Base-by-base conservation (phyloP, 2,888 invertebrate species). In the Zaprionus bogoriensis region DNA sequence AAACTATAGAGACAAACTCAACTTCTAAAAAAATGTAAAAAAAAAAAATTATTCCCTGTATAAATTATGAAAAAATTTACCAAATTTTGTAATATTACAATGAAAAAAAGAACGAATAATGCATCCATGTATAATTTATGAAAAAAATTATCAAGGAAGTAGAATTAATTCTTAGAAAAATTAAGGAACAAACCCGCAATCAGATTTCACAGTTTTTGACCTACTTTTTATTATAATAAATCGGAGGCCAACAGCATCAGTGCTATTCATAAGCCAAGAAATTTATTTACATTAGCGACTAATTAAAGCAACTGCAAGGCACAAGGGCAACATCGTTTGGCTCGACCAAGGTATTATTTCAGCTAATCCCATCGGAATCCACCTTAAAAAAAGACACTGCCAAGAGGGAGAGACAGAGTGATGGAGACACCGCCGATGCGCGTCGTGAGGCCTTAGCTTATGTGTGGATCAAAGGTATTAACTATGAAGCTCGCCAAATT, bases 381-480 rank as follows among this genome's bases (percentile, higher is more conserved):
- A 53, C 48, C 36, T 54, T 39, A 41, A 39, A 20, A 19, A 38
- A 0, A 23, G 14, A 36, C 19, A 36, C 12, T 12, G 32, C 5
- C 14, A n/a, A 10, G 20, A n/a, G 9, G 10, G 5, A 39, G 20
- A 38, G 19, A 9, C 7, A 19, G 38, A 10, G 19, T 9, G 19
- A 10, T 7, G 3, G 19, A 10, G n/a, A 4, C n/a, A 22, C 20
- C 1, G 20, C 36, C 57, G 46, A 63, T 45, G 63, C 22, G 36
- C 48, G 28, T 44, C 52, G 32, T 46, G 58, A 22, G 30, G 46
- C 42, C 38, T 46, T 64, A 20, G 69, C 69, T 69, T 60, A 60
- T 41, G 52, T 44, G 50, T 57, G 73, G 68, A 73, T 73, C 68
- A 57, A 47, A 50, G 73, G 73, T 50, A 65, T 73, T 73, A 65